Percentiles rank a stretch among this genome's conserved stretches.
These are phyloP conservation scores for Porites evermanni DNA, from an alignment of 92 coral and sea anemone species.

Conservation along the genomic window DNA sequence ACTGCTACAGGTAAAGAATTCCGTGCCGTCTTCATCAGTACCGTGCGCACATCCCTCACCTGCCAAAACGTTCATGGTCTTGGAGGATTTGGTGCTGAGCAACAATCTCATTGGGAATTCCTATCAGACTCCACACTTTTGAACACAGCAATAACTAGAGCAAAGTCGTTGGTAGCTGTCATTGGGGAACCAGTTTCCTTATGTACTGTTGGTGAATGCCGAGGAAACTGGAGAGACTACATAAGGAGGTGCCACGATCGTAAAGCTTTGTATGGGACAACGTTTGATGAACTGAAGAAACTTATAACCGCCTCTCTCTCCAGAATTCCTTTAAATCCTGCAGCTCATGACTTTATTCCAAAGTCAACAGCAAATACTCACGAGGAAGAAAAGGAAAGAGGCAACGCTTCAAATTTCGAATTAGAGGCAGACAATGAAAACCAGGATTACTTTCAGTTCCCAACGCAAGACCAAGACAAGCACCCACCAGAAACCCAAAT, in stretches of 20 bases:
- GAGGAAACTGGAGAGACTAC: constrained; percentile 69
- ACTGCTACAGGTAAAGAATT: constrained; percentile 67
- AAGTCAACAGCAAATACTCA: background rate
- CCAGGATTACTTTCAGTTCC: background rate
- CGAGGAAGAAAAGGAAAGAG: background rate
- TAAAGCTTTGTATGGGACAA: constrained; percentile 51
- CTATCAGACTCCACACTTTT: constrained; percentile 64
- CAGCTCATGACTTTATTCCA: constrained; percentile 38
- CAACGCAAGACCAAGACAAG: background rate
- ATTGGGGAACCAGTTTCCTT: constrained; percentile 79
- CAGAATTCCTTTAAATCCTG: constrained; percentile 28
- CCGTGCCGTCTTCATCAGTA: constrained; percentile 77
- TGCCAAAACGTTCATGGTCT: constrained; percentile 29
- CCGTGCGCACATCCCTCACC: constrained; percentile 74
- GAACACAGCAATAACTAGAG: constrained; percentile 84
- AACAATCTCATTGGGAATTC: constrained; percentile 40
- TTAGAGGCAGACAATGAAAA: background rate
- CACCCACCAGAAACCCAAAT: background rate
- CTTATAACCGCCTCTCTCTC: constrained; percentile 23
- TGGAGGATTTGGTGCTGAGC: background rate
- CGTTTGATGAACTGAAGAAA: constrained; percentile 37
- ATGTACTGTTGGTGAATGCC: constrained; percentile 71
- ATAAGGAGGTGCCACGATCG: constrained; percentile 56
- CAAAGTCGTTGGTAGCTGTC: constrained; percentile 79
- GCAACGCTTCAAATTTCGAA: background rate